These are phyloP conservation scores for Athalia circularis DNA, from an alignment of 2,888 invertebrate genomes.

Conservation along the genomic window DNA sequence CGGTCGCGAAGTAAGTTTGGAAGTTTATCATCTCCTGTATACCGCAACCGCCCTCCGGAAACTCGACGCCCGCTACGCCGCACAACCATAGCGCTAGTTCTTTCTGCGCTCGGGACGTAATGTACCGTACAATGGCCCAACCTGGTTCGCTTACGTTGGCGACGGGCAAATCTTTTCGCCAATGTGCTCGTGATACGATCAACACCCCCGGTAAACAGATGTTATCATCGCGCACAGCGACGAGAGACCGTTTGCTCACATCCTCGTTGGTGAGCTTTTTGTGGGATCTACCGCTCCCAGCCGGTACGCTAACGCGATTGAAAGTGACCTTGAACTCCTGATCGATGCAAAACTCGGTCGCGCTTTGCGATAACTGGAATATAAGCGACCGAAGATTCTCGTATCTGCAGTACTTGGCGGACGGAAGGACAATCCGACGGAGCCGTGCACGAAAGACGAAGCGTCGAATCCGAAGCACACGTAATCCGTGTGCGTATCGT, in stretches of 20 bases:
- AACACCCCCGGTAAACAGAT: background rate
- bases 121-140: no score
- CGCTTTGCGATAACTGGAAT: background rate
- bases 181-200: background rate
- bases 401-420: background rate
- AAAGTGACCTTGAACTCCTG: background rate
- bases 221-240: background rate
- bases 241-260: no score
- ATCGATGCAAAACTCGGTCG: background rate
- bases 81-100: background rate
- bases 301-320: background rate
- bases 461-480: no score
- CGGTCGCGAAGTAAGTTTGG: no score
- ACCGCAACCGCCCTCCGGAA: background rate
- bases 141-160: background rate
- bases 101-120: background rate
- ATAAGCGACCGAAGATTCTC: background rate
- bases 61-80: background rate
- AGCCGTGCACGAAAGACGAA: background rate
- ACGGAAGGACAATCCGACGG: background rate
- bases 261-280: background rate
- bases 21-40: constrained; percentile 18
- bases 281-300: background rate
- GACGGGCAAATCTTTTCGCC: background rate
- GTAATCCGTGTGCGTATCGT: background rate